Percentiles rank a stretch among this genome's conserved stretches.
Conservation (phyloP, 2,113 vertebrate species). For the Chamaetylas fuelleborni region DNA sequence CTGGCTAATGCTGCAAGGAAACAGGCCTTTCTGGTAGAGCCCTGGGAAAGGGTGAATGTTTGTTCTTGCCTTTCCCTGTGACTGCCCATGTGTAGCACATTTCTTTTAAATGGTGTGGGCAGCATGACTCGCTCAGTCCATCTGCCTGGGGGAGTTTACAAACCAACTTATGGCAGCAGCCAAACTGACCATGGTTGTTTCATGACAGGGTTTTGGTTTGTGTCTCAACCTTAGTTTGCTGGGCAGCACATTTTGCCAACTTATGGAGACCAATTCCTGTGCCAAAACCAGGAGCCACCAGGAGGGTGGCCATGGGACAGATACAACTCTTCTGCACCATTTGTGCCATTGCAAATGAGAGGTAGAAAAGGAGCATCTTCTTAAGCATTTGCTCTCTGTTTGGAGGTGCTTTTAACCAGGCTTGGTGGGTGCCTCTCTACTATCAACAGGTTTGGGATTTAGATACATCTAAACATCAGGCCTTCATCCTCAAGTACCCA, state of each 20-base stretch:
- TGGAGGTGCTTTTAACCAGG: not conserved
- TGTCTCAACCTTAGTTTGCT: not conserved
- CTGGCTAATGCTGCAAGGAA: not conserved
- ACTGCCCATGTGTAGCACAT: not conserved
- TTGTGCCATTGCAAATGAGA: not conserved
- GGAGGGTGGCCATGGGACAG: not conserved
- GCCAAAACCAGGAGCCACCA: not conserved
- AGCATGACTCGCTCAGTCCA: fast-evolving
- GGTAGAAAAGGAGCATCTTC: not conserved
- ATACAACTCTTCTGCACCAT: not conserved
- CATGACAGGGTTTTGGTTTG: not conserved
- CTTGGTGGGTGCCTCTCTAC: not conserved
- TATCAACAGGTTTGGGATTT: not conserved
- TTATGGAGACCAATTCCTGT: not conserved
- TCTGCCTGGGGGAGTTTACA: not conserved
- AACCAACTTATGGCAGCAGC: not conserved
- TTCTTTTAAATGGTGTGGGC: not conserved
- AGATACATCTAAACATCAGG: not conserved
- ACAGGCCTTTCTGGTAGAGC: not conserved
- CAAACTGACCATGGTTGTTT: not conserved
- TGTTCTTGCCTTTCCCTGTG: not conserved
- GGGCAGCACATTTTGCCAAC: not conserved
- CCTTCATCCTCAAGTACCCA: not conserved
- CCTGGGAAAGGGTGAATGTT: not conserved
- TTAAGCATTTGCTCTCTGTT: not conserved